A percentile compares a stretch with the other conserved stretches of the same genome.
Evolutionary conservation across 1,140 invertebrate genomes (phyloP).

Genomic region (Drosophila leontia): DNA sequence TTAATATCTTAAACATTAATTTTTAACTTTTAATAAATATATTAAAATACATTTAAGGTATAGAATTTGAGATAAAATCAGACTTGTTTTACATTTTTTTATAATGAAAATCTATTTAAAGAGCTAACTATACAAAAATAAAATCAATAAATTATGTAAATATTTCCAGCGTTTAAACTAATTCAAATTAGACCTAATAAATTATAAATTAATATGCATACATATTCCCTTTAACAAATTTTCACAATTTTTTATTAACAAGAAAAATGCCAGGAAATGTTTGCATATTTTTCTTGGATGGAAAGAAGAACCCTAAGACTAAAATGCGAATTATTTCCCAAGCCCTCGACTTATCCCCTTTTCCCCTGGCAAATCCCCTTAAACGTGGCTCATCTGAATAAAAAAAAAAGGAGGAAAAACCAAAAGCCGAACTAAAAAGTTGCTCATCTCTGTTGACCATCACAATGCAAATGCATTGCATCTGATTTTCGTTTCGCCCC

Average conservation of each 20-base stretch:
- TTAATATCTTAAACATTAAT: not conserved
- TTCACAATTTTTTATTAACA: too few species aligned
- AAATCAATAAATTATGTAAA: not conserved
- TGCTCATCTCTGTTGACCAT: conserved; percentile 42
- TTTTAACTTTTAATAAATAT: not conserved
- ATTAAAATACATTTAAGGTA: not conserved
- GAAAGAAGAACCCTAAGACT: not conserved
- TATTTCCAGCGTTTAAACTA: not conserved
- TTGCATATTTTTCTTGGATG: not conserved
- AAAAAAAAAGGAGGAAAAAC: not conserved
- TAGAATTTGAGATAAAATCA: not conserved
- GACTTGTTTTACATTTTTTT: not conserved
- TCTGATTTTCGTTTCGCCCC: conserved; percentile 26
- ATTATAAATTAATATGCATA: not conserved
- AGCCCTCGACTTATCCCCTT: not conserved
- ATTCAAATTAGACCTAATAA: not conserved
- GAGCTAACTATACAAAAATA: not conserved
- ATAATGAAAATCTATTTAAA: not conserved
- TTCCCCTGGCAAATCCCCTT: not conserved
- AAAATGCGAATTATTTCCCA: not conserved
- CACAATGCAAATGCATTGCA: conserved; percentile 47
- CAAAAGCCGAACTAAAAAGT: conserved; percentile 6
- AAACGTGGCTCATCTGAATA: too few species aligned
- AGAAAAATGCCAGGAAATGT: not conserved
- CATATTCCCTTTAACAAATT: not conserved